Evolutionary conservation across 2,888 invertebrate species (phyloP).

Genomic region (Halictus ligatus): DNA sequence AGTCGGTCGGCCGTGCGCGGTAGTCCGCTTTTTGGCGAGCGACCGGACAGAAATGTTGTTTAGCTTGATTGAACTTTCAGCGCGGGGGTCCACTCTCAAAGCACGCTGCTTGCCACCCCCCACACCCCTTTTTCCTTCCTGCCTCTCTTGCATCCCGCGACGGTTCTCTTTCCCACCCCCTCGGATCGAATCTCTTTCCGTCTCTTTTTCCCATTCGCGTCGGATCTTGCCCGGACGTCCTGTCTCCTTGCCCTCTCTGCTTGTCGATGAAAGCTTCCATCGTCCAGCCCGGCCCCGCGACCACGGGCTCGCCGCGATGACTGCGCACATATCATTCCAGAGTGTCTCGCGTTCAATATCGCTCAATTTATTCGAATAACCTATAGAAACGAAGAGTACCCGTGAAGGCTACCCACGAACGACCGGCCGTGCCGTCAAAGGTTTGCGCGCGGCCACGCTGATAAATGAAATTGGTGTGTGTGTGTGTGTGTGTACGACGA

Average conservation of each 20-base stretch:
- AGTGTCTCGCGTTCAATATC: conserved; percentile 57
- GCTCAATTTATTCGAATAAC: conserved; percentile 62
- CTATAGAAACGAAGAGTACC: neutral
- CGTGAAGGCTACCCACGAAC: neutral
- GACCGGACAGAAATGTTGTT: conserved; percentile 81
- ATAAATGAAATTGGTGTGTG: conserved; percentile 9
- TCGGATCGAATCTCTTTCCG: conserved; percentile 21
- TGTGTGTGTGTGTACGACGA: neutral
- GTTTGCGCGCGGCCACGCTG: neutral
- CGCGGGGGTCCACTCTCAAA: conserved; percentile 74
- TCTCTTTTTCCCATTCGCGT: conserved; percentile 33
- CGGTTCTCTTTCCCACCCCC: conserved; percentile 35
- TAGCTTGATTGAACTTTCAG: conserved; percentile 81
- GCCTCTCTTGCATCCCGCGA: conserved; percentile 26
- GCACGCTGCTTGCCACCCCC: conserved; percentile 63
- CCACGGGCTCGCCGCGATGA: conserved; percentile 30
- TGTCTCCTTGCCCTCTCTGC: conserved; percentile 51
- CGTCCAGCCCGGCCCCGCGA: conserved; percentile 39
- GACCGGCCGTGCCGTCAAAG: neutral
- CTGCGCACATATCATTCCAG: conserved; percentile 53
- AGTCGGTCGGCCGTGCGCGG: conserved; percentile 72
- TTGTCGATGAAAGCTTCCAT: conserved; percentile 53
- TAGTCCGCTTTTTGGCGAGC: conserved; percentile 78
- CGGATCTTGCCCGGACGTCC: conserved; percentile 38
- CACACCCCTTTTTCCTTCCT: conserved; percentile 31